Percentiles rank a stretch among this genome's conserved stretches.
Conservation (phyloP, 2,797 vertebrate genomes). For the Hafferia zeledoni region DNA sequence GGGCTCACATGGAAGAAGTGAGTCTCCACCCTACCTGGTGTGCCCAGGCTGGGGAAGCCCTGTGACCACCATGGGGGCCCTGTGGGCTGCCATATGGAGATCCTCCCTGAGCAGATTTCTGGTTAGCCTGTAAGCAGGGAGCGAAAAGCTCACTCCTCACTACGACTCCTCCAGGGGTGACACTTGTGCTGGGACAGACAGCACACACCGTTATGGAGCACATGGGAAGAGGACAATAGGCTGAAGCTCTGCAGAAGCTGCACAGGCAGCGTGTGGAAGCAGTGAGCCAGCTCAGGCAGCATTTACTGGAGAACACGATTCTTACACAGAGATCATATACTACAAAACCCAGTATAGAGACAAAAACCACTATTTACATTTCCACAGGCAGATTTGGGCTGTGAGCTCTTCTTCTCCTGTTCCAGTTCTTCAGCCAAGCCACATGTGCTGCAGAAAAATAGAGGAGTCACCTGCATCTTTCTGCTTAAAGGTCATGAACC, state of each 20-base stretch:
- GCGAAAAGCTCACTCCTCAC: neutral
- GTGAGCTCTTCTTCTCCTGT: slow-evolving; percentile 74
- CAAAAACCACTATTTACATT: slow-evolving; percentile 79
- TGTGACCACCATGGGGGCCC: neutral
- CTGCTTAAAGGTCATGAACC: neutral
- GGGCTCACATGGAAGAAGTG: neutral
- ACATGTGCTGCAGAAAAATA: slow-evolving; percentile 82
- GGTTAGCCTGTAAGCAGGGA: neutral
- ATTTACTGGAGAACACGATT: neutral
- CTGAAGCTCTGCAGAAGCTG: neutral
- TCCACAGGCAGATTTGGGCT: slow-evolving; percentile 92
- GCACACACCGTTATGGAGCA: rapidly evolving
- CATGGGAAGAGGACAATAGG: neutral
- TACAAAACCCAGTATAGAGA: neutral
- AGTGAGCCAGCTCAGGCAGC: neutral
- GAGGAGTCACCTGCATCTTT: neutral
- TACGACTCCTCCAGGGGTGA: neutral
- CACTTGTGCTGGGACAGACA: neutral
- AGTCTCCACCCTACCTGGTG: rapidly evolving
- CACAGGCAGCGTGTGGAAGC: neutral
- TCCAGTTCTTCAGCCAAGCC: slow-evolving; percentile 94
- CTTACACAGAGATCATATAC: neutral
- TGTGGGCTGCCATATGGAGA: neutral
- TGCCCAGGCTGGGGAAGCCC: neutral
- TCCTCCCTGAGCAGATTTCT: neutral